A percentile compares a stretch with the other conserved stretches of the same genome.
Conservation (phyloP, 2,888 invertebrate species). For the Cerastoderma edule region DNA sequence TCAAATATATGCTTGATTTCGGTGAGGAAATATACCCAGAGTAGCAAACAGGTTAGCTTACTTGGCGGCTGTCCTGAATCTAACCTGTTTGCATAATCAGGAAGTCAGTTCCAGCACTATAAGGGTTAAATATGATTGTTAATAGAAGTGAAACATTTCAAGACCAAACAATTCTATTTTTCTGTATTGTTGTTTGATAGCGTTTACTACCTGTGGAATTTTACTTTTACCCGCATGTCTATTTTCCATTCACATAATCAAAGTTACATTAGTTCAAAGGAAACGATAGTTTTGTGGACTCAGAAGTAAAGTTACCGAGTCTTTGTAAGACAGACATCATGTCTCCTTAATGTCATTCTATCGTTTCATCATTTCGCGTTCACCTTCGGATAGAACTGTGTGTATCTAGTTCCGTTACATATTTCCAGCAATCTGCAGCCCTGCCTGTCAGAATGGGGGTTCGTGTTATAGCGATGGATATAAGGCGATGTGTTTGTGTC, state of each 20-base stretch:
- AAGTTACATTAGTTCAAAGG: no score
- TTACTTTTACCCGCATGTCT: no score
- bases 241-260: no score
- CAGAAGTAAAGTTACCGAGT: no score
- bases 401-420: neutral
- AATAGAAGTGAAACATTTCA: no score
- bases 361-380: neutral
- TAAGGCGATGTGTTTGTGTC: slow-evolving; percentile 32
- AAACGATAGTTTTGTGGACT: no score
- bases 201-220: no score
- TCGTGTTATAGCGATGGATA: slow-evolving; percentile 27
- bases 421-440: slow-evolving; percentile 27
- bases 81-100: neutral
- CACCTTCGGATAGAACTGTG: neutral
- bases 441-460: slow-evolving; percentile 39
- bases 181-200: no score
- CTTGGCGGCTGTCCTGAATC: neutral
- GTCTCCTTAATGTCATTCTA: neutral
- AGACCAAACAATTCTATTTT: no score
- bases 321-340: neutral
- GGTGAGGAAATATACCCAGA: neutral
- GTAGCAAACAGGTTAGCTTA: neutral
- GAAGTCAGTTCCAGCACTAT: no score
- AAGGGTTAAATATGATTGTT: no score
- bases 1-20: neutral